phyloP scores from a whole-genome alignment of 2,113 vertebrate genomes.

The Oenanthe melanoleuca region DNA sequence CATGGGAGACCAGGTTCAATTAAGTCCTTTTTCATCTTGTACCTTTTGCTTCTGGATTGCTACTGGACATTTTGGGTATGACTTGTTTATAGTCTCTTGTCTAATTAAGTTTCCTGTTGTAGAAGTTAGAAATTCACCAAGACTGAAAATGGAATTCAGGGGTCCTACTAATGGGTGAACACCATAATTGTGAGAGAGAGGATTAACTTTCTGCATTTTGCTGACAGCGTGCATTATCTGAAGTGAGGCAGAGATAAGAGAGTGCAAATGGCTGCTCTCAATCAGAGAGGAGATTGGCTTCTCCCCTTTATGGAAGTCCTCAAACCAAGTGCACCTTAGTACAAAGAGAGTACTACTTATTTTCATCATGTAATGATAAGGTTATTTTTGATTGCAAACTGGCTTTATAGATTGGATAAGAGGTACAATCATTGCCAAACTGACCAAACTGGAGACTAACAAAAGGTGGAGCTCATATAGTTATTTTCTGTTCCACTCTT shows the following conservation, averaged over 20 bases:
- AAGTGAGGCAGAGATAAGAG: background rate
- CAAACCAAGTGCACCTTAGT: background rate
- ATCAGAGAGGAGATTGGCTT: background rate
- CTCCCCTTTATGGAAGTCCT: background rate
- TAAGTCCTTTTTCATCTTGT: background rate
- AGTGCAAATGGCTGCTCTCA: background rate
- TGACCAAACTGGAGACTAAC: background rate
- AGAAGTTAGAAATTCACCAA: background rate
- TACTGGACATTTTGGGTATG: no score
- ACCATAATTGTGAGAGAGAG: rapidly evolving
- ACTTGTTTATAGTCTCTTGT: background rate
- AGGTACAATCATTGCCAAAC: background rate
- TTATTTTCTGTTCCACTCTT: background rate
- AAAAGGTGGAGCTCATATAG: background rate
- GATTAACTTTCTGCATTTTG: background rate
- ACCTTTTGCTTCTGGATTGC: no score
- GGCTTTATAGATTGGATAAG: background rate
- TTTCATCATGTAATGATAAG: background rate
- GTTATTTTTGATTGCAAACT: background rate
- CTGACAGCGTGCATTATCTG: background rate
- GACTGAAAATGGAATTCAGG: background rate
- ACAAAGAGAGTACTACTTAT: background rate
- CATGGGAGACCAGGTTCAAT: background rate
- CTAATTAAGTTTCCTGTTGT: background rate
- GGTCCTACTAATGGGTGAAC: background rate